phyloP scores from a whole-genome alignment of 2,797 vertebrate species.

The Acanthiza pusilla region DNA sequence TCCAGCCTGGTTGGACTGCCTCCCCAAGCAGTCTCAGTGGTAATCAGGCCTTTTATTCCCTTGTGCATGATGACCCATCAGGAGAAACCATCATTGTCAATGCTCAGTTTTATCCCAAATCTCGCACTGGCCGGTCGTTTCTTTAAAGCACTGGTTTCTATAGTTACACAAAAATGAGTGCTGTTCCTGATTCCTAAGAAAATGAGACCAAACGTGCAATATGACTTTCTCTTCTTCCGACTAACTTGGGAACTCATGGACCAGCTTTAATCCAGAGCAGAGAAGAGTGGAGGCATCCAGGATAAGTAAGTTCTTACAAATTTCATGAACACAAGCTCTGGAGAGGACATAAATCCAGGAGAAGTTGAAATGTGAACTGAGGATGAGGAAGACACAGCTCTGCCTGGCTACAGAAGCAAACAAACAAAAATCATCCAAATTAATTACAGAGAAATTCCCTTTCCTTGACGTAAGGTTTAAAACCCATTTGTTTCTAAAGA shows the following conservation, averaged over 20 bases:
- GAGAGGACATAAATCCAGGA: neutral
- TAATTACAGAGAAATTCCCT: neutral
- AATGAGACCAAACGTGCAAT: neutral
- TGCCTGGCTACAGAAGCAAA: neutral
- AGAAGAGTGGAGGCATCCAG: neutral
- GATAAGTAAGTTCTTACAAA: neutral
- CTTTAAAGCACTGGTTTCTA: neutral
- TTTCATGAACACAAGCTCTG: neutral
- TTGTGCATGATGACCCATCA: neutral
- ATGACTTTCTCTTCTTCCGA: neutral
- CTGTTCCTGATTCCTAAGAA: neutral
- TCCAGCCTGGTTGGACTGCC: neutral
- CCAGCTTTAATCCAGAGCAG: neutral
- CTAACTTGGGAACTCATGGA: neutral
- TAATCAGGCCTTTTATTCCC: constrained; percentile 18
- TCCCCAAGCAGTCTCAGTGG: neutral
- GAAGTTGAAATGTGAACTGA: neutral
- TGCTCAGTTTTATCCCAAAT: neutral
- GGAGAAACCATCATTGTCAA: neutral
- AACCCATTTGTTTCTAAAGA: neutral
- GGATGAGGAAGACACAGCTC: neutral
- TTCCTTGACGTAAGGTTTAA: neutral
- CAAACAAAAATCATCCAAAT: neutral
- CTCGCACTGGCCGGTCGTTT: neutral
- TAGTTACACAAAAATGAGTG: neutral